Evolutionary conservation across 30 jellyfish, hydroid and myxozoan species (phyloP).

Genomic region (Sanderia malayensis): DNA sequence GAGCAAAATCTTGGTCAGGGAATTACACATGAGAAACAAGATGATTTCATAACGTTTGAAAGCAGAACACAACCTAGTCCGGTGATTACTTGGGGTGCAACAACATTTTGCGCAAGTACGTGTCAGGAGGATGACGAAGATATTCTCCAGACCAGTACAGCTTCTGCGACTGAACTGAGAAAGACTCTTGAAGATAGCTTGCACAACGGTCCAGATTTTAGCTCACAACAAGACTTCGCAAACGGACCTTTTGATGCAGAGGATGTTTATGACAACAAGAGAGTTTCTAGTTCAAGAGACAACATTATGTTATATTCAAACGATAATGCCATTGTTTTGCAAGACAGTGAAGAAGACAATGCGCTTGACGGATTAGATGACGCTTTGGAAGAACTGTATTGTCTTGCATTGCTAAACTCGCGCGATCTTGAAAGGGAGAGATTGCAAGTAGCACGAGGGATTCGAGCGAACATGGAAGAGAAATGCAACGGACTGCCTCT

Average conservation of each 20-base stretch:
- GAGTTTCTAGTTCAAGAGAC: neutral
- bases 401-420: slow-evolving; percentile 15
- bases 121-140: neutral
- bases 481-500: slow-evolving; percentile 28
- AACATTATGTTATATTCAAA: neutral
- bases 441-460: slow-evolving; percentile 7
- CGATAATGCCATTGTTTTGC: neutral
- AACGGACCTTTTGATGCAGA: neutral
- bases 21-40: neutral
- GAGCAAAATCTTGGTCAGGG: slow-evolving; percentile 29
- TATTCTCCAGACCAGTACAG: slow-evolving; percentile 41
- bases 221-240: neutral
- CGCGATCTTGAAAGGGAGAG: slow-evolving; percentile 21
- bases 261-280: neutral
- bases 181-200: slow-evolving; percentile 29
- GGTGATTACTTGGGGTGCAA: slow-evolving; percentile 45
- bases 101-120: neutral
- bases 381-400: slow-evolving; percentile 14
- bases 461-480: slow-evolving; percentile 40
- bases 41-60: slow-evolving; percentile 4
- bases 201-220: neutral
- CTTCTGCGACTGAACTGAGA: slow-evolving; percentile 53
- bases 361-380: neutral
- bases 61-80: slow-evolving; percentile 25
- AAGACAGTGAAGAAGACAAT: neutral